Conservation (phyloP, 2,113 vertebrate species). For the Podarcis muralis region DNA sequence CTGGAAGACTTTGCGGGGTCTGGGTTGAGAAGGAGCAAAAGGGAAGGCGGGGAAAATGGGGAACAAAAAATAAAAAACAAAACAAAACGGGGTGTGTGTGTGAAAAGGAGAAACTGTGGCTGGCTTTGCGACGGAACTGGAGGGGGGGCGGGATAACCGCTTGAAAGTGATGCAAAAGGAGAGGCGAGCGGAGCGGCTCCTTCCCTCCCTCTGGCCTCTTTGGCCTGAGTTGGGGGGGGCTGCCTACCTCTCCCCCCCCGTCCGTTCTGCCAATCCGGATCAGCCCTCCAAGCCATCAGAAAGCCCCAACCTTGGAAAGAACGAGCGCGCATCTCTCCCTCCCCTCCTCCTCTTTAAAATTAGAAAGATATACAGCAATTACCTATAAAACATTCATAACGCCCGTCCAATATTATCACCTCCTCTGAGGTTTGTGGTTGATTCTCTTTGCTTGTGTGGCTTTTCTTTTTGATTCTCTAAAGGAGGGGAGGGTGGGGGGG, state of each 20-base stretch:
- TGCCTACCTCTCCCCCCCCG: background rate
- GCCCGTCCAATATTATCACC: constrained; percentile 50
- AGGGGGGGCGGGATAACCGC: no score
- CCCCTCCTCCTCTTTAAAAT: constrained; percentile 36
- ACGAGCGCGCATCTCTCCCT: constrained; percentile 8
- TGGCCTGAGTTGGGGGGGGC: background rate
- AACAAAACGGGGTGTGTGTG: no score
- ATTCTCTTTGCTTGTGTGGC: constrained; percentile 49
- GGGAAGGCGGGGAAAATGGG: no score
- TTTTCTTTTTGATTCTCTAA: constrained; percentile 2
- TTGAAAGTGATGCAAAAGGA: background rate
- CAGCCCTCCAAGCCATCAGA: background rate
- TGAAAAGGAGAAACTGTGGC: background rate
- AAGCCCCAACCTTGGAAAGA: constrained; percentile 20
- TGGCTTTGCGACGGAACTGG: background rate
- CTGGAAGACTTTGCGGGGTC: no score
- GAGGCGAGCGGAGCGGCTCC: background rate
- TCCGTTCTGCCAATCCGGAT: constrained; percentile 11
- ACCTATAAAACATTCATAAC: constrained; percentile 76
- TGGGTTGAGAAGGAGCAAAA: no score
- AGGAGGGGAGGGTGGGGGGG: background rate
- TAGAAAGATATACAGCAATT: constrained; percentile 74
- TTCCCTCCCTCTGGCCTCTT: background rate
- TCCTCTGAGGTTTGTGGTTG: constrained; percentile 66
- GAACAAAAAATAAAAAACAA: no score